Evolutionary conservation across 2,888 invertebrate species (phyloP), one percentile per base, ranked within the genome.

Genomic region (Pammene aurita): DNA sequence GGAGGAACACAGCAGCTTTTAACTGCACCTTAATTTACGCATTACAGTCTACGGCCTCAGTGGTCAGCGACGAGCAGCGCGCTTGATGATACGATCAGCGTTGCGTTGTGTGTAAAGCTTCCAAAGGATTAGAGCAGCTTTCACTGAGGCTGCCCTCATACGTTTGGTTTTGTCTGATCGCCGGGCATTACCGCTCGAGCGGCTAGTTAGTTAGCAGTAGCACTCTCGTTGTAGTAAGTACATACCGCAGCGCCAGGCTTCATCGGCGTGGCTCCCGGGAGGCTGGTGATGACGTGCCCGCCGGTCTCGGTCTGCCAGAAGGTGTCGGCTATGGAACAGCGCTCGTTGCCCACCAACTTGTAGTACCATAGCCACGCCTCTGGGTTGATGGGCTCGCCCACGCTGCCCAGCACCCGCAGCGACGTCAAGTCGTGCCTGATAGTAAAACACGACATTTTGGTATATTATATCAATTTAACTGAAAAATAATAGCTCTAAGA

Each of bases 221-320:
- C 38, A 9, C 7, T 1, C 38, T 9, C 38, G 4, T 42, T 11
- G 42, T 42, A 41, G n/a, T 11, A 26, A 34, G 46, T 14, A 7
- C 52, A 95, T 93, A 98, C 98, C 72, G 99, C 99, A 68, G 99
- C 97, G 71, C 99, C 99, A 0, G 99, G 99, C 89, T 99, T 99
- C 95, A 98, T 97, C 13, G 98, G 97, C 1, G 97, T 98, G 18
- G 97, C 98, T 18, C 98, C 99, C 0, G 99, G 99, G 62, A 99
- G 89, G 42, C 99, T 98, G 44, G 99, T 98, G 57, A 99, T 94
- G 18, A 99, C 97, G 90, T 99, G 99, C 0, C 99, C 99, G 9
- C 99, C 99, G 6, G 99, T 99, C 93, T 99, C 99, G 0, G 99
- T 99, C 92, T 99, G 99, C 99, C 99, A 99, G 91, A 98, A 99